Conservation (phyloP, 92 coral and sea anemone genomes). For the Galaxea fascicularis region DNA sequence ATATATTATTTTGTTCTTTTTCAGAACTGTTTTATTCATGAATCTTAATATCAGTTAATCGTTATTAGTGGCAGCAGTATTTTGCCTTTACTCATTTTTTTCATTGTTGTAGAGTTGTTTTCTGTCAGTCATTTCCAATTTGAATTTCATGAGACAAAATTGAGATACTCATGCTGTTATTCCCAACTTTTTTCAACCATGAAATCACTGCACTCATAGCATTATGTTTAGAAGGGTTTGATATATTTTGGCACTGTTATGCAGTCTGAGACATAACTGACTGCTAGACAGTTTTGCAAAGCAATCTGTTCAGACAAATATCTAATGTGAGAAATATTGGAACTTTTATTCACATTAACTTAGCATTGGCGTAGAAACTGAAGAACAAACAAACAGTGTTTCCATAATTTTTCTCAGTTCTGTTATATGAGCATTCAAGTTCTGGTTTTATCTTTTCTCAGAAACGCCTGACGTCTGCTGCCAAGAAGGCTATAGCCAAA, state of each 20-base stretch:
- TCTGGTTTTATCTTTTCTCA: conserved; percentile 18
- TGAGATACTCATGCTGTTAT: neutral
- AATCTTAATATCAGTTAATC: neutral
- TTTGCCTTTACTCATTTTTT: neutral
- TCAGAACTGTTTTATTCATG: no score
- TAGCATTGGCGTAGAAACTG: neutral
- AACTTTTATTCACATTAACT: neutral
- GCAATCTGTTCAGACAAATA: neutral
- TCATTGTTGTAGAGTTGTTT: neutral
- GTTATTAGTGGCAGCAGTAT: neutral
- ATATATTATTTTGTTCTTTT: no score
- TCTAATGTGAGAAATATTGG: neutral
- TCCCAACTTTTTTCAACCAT: no score
- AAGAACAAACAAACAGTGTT: neutral
- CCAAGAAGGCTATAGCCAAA: conserved; percentile 95
- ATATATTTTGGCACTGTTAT: no score
- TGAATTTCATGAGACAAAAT: neutral
- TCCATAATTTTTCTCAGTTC: neutral
- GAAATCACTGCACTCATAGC: no score
- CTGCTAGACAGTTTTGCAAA: neutral
- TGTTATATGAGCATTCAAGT: neutral
- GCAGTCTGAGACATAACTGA: neutral
- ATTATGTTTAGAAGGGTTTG: no score
- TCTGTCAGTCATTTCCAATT: neutral
- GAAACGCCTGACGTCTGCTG: conserved; percentile 99